phyloP scores from a whole-genome alignment of 2,113 vertebrate species.

The Perognathus longimembris region DNA sequence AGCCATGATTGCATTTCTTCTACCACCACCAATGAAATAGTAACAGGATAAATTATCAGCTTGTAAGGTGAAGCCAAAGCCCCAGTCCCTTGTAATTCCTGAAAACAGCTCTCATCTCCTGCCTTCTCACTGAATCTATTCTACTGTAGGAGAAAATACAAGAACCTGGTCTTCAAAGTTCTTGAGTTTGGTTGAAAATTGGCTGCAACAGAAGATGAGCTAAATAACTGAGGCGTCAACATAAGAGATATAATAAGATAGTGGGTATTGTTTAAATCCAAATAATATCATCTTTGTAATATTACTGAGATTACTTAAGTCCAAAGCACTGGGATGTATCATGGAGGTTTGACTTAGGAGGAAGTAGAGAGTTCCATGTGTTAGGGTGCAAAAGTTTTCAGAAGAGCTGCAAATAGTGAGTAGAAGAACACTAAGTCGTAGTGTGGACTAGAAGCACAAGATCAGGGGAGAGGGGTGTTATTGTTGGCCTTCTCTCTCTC shows the following conservation, averaged over 20 bases:
- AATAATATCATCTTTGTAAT: not conserved
- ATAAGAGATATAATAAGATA: not conserved
- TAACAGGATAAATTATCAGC: not conserved
- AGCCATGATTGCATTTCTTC: not conserved
- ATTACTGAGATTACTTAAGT: too few relatives aligned
- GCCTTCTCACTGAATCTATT: not conserved
- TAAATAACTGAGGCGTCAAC: not conserved
- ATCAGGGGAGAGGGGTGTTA: not conserved
- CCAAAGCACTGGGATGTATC: not conserved
- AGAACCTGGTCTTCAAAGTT: not conserved
- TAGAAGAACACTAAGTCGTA: not conserved
- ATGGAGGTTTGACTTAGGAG: not conserved
- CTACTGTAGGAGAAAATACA: not conserved
- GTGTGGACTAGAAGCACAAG: too few relatives aligned
- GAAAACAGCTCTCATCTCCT: not conserved
- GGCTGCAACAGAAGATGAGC: not conserved
- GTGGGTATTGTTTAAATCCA: not conserved
- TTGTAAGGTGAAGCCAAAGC: not conserved
- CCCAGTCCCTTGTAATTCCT: not conserved
- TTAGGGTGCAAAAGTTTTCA: not conserved
- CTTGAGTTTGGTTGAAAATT: not conserved
- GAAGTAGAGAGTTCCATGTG: not conserved
- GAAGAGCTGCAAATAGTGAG: not conserved
- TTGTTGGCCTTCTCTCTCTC: not conserved
- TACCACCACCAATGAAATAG: not conserved